Base-by-base conservation (phyloP, 2,797 vertebrate genomes). In the Clarias pachynema region DNA sequence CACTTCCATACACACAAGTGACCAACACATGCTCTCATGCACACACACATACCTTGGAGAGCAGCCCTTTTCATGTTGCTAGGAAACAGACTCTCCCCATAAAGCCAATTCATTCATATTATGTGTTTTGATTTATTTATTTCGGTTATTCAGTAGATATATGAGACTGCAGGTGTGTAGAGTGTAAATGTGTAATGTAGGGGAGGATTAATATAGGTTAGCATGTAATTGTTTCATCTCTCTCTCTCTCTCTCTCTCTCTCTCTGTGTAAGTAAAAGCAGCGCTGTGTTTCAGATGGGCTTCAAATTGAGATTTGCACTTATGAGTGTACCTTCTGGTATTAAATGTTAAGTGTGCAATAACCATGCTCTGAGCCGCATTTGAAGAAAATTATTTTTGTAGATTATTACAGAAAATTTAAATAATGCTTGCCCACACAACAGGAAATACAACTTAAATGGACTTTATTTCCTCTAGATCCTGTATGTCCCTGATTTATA, bases 11-110 rank as follows among this genome's bases (percentile, higher is more conserved):
- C 80, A 85, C 40, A 80, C 34, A 73, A 62, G 65, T 59, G 73
- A 49, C 34, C 70, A 83, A 62, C 82, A 62, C 83, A 57, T 84
- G 85, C 40, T 59, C 82, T 62, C 83, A 57, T 84, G 70, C 83
- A 85, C 3, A 59, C 85, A 88, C 18, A 69, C 72, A 86, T 73
- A 88, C 83, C 84, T 87, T 86, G 70, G 90, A 94, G 92, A 92
- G 94, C 91, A 90, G 91, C 92, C 87, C 89, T 91, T 91, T 92
- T 91, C 87, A 94, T 91, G 95, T 96, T 96, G 95, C 95, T 96
- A 96, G 94, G 95, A 90, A 94, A 96, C 95, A 93, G 92, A 89
- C 90, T 88, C 89, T 89, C 90, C 86, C 87, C 84, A 87, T 80
- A 69, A 86, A 88, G 84, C 88, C 89, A 90, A 91, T 90, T 89